phyloP scores from a whole-genome alignment of 2,113 vertebrate genomes.

The Melanerpes formicivorus region DNA sequence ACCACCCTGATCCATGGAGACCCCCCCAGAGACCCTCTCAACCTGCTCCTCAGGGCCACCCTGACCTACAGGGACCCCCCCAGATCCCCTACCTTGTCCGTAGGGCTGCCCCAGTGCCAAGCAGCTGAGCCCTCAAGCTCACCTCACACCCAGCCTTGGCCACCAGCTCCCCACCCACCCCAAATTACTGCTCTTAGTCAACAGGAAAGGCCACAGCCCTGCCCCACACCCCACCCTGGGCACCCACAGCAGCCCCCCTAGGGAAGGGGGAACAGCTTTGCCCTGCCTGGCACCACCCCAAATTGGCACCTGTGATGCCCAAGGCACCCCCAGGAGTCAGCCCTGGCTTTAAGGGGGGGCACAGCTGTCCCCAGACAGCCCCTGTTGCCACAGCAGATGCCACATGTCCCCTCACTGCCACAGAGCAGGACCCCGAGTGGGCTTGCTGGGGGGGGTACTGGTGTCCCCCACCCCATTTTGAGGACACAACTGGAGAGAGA shows the following conservation, averaged over 20 bases:
- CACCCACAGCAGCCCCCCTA: neutral
- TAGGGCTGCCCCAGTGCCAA: neutral
- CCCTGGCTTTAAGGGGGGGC: too few species aligned
- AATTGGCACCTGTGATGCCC: neutral
- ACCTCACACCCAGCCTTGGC: neutral
- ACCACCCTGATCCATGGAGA: neutral
- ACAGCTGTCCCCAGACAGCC: too few species aligned
- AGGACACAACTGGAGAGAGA: accelerated
- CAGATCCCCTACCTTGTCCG: too few species aligned
- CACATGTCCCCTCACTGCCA: neutral
- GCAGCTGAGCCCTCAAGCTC: neutral
- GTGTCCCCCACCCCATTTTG: neutral
- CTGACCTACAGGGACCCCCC: neutral
- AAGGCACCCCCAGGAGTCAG: neutral
- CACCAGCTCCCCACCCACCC: neutral
- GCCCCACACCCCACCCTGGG: neutral
- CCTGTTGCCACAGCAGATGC: too few species aligned
- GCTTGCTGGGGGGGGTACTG: accelerated
- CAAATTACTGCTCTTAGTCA: neutral
- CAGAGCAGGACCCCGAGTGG: neutral
- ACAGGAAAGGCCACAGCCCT: neutral
- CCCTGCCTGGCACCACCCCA: neutral
- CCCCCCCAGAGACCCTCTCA: neutral
- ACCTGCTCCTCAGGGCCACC: neutral
- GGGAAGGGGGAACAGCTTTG: neutral